These are phyloP conservation scores for Microctenopoma steveboyesi DNA, from an alignment of 2,797 vertebrate species.

Conservation along the genomic window DNA sequence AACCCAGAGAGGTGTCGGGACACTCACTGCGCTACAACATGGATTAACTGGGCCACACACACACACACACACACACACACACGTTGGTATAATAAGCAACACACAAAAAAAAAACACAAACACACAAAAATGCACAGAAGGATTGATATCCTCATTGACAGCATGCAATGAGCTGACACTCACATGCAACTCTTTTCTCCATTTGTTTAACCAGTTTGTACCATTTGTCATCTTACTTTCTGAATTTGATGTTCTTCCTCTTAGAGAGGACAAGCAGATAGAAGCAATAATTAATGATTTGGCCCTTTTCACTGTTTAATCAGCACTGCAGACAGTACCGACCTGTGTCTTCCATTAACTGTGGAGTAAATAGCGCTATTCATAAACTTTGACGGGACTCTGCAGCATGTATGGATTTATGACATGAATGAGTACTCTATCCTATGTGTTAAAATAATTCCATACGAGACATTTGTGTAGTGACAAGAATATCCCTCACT, in stretches of 20 bases:
- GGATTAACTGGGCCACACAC: conserved; percentile 83
- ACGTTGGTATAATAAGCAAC: conserved; percentile 34
- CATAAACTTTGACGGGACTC: neutral
- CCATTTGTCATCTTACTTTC: neutral
- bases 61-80: conserved; percentile 55
- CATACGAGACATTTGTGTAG: neutral
- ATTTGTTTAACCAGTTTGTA: conserved; percentile 20
- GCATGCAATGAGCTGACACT: conserved; percentile 59
- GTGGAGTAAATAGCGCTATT: neutral
- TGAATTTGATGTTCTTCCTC: neutral
- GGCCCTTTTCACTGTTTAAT: neutral
- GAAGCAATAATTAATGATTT: neutral
- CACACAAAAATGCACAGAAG: conserved; percentile 22
- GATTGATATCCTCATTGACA: conserved; percentile 40
- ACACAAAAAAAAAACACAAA: conserved; percentile 19
- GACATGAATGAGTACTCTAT: neutral
- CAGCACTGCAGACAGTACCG: neutral
- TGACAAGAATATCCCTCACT: neutral
- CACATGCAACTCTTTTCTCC: conserved; percentile 41
- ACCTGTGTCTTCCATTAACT: neutral
- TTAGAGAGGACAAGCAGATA: neutral
- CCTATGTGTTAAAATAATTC: neutral
- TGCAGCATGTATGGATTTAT: neutral
- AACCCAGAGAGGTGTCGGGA: conserved; percentile 74
- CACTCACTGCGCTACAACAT: conserved; percentile 68